Conservation (phyloP, 2,113 vertebrate genomes). For the Labeo catla region DNA sequence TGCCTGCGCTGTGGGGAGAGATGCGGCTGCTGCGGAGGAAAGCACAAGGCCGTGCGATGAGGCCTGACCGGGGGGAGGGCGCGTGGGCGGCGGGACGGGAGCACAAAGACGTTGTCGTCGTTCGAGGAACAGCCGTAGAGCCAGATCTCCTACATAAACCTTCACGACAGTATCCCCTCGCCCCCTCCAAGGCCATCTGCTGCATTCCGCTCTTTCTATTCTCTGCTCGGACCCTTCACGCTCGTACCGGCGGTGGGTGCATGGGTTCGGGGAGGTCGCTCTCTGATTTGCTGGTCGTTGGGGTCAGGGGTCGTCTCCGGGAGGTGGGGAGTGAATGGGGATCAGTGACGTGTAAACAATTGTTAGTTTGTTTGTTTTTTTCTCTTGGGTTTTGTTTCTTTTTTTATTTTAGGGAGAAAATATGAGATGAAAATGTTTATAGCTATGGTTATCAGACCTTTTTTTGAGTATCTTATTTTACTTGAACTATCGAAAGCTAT, state of each 20-base stretch:
- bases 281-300: slow-evolving; percentile 58
- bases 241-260: slow-evolving; percentile 31
- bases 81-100: slow-evolving; percentile 27
- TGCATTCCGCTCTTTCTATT: slow-evolving; percentile 71
- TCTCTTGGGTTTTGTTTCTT: slow-evolving; percentile 55
- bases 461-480: slow-evolving; percentile 78
- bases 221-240: slow-evolving; percentile 68
- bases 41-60: slow-evolving; percentile 93
- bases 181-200: slow-evolving; percentile 68
- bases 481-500: slow-evolving; percentile 72
- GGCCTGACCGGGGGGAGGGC: slow-evolving; percentile 59
- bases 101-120: slow-evolving; percentile 6
- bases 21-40: slow-evolving; percentile 90
- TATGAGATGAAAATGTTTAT: slow-evolving; percentile 70
- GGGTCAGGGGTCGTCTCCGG: slow-evolving; percentile 57
- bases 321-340: slow-evolving; percentile 59
- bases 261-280: slow-evolving; percentile 32
- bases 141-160: slow-evolving; percentile 56
- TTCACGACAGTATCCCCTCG: slow-evolving; percentile 54
- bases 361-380: slow-evolving; percentile 62
- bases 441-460: slow-evolving; percentile 76
- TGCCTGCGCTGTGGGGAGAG: slow-evolving; percentile 90
- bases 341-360: slow-evolving; percentile 73
- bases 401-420: slow-evolving; percentile 67
- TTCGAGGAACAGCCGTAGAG: slow-evolving; percentile 47